These are phyloP conservation scores for Hylomyscus alleni DNA, from an alignment of 2,797 vertebrate genomes.

Conservation along the genomic window DNA sequence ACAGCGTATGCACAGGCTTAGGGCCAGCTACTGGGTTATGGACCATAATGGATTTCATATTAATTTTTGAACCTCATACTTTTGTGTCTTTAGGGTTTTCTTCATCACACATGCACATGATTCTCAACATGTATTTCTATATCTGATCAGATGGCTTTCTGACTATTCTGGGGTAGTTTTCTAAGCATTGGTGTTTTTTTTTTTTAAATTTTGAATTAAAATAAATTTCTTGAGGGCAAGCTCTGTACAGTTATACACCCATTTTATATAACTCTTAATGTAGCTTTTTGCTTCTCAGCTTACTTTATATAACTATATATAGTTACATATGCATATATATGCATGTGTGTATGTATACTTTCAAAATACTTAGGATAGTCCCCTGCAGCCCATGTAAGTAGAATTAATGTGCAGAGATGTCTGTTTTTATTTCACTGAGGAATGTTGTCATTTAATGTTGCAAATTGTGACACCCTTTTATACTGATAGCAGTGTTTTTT, in stretches of 20 bases:
- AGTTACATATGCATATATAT: no score
- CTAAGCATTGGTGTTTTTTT: not conserved
- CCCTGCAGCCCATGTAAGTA: not conserved
- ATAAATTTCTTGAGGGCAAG: not conserved
- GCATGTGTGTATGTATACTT: not conserved
- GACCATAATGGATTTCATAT: not conserved
- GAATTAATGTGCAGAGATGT: not conserved
- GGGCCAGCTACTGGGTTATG: not conserved
- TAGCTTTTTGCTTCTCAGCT: not conserved
- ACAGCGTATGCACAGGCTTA: not conserved
- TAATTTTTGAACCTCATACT: not conserved
- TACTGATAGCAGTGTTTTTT: not conserved
- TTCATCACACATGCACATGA: not conserved
- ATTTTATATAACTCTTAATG: not conserved
- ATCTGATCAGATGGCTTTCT: not conserved
- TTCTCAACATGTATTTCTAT: slow-evolving; percentile 14
- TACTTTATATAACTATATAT: not conserved
- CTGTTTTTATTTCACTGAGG: not conserved
- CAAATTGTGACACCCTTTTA: not conserved
- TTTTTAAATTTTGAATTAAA: not conserved
- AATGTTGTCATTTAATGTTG: not conserved
- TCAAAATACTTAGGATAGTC: not conserved
- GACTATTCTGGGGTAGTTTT: not conserved
- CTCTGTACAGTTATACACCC: not conserved
- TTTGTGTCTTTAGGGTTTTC: not conserved